Evolutionary conservation across 2,888 invertebrate species (phyloP).

Genomic region (Iselma pallidipennis): DNA sequence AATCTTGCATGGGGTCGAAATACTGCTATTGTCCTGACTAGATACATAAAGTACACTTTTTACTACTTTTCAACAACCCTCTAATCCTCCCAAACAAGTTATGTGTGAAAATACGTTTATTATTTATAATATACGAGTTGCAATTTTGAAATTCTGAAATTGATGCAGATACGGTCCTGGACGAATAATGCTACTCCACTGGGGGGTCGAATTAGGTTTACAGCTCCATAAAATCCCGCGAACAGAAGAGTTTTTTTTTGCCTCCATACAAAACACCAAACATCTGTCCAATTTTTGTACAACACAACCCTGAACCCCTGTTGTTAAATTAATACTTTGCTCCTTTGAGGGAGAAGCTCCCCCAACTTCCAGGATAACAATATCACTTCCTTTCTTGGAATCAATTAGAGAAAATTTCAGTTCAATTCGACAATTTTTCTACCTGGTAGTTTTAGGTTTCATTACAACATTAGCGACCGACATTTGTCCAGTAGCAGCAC

Average conservation of each 20-base stretch:
- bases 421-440: neutral
- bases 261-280: constrained; percentile 23
- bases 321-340: constrained; percentile 26
- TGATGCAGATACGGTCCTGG: neutral
- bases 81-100: constrained; percentile 27
- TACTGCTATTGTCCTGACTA: constrained; percentile 20
- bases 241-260: constrained; percentile 27
- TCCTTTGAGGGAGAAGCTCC: constrained; percentile 14
- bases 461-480: constrained; percentile 21
- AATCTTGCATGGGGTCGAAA: constrained; percentile 30
- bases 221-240: constrained; percentile 32
- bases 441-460: neutral
- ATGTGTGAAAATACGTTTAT: constrained; percentile 25
- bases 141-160: neutral
- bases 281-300: constrained; percentile 32
- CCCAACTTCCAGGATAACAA: constrained; percentile 5
- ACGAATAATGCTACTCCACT: constrained; percentile 16
- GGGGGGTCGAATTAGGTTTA: constrained; percentile 26
- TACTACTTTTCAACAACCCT: constrained; percentile 29
- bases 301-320: constrained; percentile 19
- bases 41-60: constrained; percentile 34
- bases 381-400: neutral
- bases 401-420: constrained; percentile 4
- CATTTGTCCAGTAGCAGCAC: constrained; percentile 23
- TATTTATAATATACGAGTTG: neutral